Evolutionary conservation across 2,797 vertebrate species (phyloP).

Genomic region (Xenops minutus): DNA sequence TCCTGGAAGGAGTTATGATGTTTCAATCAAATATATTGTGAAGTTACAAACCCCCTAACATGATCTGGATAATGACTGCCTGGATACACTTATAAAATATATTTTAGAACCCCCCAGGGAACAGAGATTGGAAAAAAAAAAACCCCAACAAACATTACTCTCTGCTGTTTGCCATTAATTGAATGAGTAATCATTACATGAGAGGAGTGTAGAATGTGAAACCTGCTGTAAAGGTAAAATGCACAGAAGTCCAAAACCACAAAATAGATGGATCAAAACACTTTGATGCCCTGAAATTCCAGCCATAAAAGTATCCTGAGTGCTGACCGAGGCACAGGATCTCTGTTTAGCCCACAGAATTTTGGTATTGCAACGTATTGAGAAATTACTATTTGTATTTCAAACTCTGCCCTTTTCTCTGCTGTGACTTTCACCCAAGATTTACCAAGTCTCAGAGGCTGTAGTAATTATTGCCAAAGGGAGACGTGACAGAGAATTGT

Average conservation of each 20-base stretch:
- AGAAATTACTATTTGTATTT: constrained; percentile 37
- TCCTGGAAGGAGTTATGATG: constrained; percentile 74
- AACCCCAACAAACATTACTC: background rate
- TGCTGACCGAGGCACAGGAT: background rate
- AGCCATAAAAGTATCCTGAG: background rate
- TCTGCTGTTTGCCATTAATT: constrained; percentile 50
- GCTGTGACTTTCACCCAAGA: constrained; percentile 30
- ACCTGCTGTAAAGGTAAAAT: constrained; percentile 5
- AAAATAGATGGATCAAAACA: background rate
- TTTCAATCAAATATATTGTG: constrained; percentile 68
- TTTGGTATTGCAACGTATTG: background rate
- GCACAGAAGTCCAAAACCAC: background rate
- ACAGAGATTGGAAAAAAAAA: background rate
- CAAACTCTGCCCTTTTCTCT: background rate
- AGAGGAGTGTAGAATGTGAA: background rate
- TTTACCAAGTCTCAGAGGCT: background rate
- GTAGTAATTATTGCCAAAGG: background rate
- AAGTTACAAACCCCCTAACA: constrained; percentile 72
- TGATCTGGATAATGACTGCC: constrained; percentile 59
- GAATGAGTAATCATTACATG: constrained; percentile 20
- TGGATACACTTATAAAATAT: constrained; percentile 55
- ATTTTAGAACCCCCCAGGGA: constrained; percentile 22
- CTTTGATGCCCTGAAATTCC: background rate
- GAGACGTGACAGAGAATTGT: background rate
- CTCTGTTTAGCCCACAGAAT: constrained; percentile 10